A percentile compares a stretch with the other conserved stretches of the same genome.
These are phyloP conservation scores for Scopus umbretta DNA, from an alignment of 2,113 vertebrate genomes.

Conservation along the genomic window DNA sequence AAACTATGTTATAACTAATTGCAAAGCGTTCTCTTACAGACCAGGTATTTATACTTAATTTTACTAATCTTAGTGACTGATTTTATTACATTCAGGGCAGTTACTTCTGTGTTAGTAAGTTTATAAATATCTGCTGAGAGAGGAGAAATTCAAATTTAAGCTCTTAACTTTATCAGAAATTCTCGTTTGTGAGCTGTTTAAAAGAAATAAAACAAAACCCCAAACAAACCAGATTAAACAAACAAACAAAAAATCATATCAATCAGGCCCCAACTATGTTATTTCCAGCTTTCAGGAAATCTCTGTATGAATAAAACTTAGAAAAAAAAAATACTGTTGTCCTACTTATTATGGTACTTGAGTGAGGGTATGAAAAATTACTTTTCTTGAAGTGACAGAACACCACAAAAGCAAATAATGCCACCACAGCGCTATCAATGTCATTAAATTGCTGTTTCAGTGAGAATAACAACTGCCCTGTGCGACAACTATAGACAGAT, in stretches of 20 bases:
- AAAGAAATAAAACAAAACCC: neutral
- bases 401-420: neutral
- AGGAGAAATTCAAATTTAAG: neutral
- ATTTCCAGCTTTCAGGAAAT: neutral
- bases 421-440: neutral
- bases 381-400: neutral
- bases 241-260: neutral
- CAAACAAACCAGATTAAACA: neutral
- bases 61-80: neutral
- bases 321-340: neutral
- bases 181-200: neutral
- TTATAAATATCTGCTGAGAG: neutral
- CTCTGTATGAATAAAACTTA: neutral
- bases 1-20: fast-evolving
- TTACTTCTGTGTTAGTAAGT: neutral
- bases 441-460: neutral
- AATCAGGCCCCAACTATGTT: neutral
- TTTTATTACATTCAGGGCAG: neutral
- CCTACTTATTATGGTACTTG: neutral
- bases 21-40: neutral
- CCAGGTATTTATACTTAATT: neutral
- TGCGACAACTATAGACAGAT: neutral
- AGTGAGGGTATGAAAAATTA: neutral
- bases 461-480: neutral
- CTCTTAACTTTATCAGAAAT: neutral